A percentile compares a stretch with the other conserved stretches of the same genome.
phyloP scores from a whole-genome alignment of 1,140 invertebrate species.

The Vanessa tameamea region DNA sequence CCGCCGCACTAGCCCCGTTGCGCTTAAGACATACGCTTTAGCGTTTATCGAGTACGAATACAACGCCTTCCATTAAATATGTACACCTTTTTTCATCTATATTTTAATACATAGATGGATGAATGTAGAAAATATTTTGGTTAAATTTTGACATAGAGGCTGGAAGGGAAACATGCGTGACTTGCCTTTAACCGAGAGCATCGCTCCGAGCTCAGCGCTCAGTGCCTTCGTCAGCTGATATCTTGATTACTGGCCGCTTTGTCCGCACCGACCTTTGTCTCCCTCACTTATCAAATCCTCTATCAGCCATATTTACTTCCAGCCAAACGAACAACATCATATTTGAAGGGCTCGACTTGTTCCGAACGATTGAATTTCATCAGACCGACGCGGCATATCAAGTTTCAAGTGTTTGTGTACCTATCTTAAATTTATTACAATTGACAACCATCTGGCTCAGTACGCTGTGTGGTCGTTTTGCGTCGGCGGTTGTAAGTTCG shows the following conservation, averaged over 20 bases:
- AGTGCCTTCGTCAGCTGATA: conserved; percentile 42
- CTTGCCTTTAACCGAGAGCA: background rate
- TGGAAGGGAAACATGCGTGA: too few relatives aligned
- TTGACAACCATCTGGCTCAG: conserved; percentile 7
- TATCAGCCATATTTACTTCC: conserved; percentile 46
- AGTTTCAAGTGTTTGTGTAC: conserved; percentile 17
- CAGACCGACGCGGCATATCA: conserved; percentile 32
- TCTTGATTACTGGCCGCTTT: conserved; percentile 63
- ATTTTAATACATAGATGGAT: too few relatives aligned
- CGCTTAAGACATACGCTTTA: background rate
- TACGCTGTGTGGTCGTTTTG: background rate
- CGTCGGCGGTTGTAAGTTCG: background rate
- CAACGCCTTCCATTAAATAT: background rate
- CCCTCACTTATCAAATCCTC: conserved; percentile 53
- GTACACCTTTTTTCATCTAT: too few relatives aligned
- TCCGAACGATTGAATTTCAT: conserved; percentile 53
- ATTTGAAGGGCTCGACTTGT: conserved; percentile 43
- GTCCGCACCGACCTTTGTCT: conserved; percentile 66
- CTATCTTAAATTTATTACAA: background rate
- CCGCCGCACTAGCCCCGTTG: conserved; percentile 37
- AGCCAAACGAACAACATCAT: conserved; percentile 57
- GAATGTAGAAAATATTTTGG: too few relatives aligned
- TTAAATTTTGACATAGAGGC: too few relatives aligned
- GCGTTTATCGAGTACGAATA: background rate
- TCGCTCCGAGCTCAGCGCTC: conserved; percentile 40